Evolutionary conservation across 1,140 invertebrate genomes (phyloP), one percentile per base, ranked within the genome.

Genomic region (Choristoneura fumiferana): DNA sequence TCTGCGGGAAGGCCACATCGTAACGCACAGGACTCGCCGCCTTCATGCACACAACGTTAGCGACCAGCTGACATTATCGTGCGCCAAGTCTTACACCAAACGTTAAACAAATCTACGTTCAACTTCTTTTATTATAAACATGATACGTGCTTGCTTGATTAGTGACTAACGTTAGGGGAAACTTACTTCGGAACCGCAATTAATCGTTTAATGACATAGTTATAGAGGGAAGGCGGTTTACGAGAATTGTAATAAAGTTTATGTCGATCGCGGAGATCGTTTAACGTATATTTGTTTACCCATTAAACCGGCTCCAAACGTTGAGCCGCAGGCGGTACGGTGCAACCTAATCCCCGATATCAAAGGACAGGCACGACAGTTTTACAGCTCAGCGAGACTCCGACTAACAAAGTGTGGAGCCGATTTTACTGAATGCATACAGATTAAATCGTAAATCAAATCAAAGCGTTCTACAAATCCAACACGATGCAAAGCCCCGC

Each of bases 1-100:
- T 91, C 95, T 97, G 73, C 55, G 54, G 33, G 43, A n/a, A 4
- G 13, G n/a, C 4, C 5, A 29, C 17, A 29, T n/a, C n/a, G n/a
- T n/a, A n/a, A n/a, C n/a, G n/a, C n/a, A n/a, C n/a, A n/a, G n/a
- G n/a, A n/a, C n/a, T n/a, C n/a, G n/a, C n/a, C n/a, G n/a, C n/a
- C n/a, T n/a, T n/a, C n/a, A n/a, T n/a, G n/a, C n/a, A n/a, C n/a
- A n/a, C n/a, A n/a, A n/a, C n/a, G n/a, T n/a, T n/a, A n/a, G n/a
- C n/a, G n/a, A n/a, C n/a, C n/a, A n/a, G n/a, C n/a, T n/a, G n/a
- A n/a, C n/a, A n/a, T n/a, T n/a, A n/a, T n/a, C n/a, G n/a, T n/a
- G n/a, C n/a, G n/a, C n/a, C 22, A 6, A 29, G 22, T 6, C 22
- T 6, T 6, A 29, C 22, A 29, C 6, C 22, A 2, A 29, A n/a